A percentile compares a stretch with the other conserved stretches of the same genome.
Conservation (phyloP, 2,113 vertebrate genomes). For the Aix galericulata region DNA sequence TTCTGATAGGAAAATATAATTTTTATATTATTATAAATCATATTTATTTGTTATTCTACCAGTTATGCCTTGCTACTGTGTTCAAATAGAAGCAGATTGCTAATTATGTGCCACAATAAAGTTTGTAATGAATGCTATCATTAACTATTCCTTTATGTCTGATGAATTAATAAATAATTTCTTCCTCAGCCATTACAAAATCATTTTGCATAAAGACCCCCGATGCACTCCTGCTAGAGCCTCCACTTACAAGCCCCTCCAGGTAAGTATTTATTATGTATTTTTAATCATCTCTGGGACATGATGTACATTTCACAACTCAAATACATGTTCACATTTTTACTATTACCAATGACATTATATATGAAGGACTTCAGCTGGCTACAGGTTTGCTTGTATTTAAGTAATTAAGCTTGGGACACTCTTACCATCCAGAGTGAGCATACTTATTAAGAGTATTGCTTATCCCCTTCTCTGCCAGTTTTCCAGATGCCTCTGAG, state of each 20-base stretch:
- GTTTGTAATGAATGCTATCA: conserved; percentile 44
- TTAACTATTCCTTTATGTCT: conserved; percentile 50
- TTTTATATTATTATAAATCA: conserved; percentile 20
- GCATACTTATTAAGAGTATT: rapidly evolving
- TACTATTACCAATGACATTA: background rate
- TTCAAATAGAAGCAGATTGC: background rate
- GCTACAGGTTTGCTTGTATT: background rate
- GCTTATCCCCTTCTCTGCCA: background rate
- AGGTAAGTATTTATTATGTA: conserved; percentile 39
- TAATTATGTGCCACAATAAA: conserved; percentile 62
- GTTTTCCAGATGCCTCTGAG: background rate
- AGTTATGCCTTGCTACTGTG: background rate
- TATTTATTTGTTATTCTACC: background rate
- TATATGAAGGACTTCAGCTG: background rate
- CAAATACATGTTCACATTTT: background rate
- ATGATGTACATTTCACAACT: background rate
- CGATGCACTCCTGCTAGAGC: background rate
- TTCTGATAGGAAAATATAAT: background rate
- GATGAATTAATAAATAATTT: conserved; percentile 68
- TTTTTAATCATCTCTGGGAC: conserved; percentile 39
- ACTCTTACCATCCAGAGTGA: rapidly evolving
- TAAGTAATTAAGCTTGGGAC: background rate
- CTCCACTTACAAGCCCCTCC: background rate
- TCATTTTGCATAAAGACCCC: conserved; percentile 34
- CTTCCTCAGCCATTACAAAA: conserved; percentile 58